These are phyloP conservation scores for Tenualosa thibaudeaui DNA, from an alignment of 2,797 vertebrate genomes.

Conservation along the genomic window DNA sequence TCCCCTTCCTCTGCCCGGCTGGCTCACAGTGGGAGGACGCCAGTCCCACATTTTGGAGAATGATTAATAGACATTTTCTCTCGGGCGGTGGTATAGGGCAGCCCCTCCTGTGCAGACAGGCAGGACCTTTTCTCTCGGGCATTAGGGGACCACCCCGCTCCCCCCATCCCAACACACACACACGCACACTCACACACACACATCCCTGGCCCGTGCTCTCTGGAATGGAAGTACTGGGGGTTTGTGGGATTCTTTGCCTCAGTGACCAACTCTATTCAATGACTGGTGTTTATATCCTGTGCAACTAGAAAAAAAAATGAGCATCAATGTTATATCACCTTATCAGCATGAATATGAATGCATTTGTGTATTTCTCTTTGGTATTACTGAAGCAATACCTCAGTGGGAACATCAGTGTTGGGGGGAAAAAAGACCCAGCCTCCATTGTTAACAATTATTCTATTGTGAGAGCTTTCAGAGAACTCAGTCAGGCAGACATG, in stretches of 20 bases:
- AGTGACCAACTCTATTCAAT: not conserved
- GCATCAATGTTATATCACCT: not conserved
- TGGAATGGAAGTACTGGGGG: not conserved
- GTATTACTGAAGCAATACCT: slow-evolving; percentile 1
- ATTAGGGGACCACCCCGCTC: not conserved
- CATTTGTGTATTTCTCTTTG: not conserved
- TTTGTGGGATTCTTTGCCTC: not conserved
- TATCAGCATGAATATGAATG: not conserved
- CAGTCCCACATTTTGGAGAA: slow-evolving; percentile 47
- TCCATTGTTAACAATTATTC: slow-evolving; percentile 16
- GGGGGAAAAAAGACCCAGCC: not conserved
- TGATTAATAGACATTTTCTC: slow-evolving; percentile 68
- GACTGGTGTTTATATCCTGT: not conserved
- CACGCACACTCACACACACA: slow-evolving; percentile 3
- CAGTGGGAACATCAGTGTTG: not conserved
- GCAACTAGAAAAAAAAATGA: not conserved
- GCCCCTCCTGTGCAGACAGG: slow-evolving; percentile 50
- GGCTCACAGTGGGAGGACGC: slow-evolving; percentile 14
- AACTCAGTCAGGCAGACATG: slow-evolving; percentile 18
- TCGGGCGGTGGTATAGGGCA: slow-evolving; percentile 58
- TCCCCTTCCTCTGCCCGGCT: not conserved
- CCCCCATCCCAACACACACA: not conserved
- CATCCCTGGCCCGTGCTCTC: not conserved
- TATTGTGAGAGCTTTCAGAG: slow-evolving; percentile 27
- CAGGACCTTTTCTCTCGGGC: slow-evolving; percentile 27